Base-by-base conservation (phyloP, 2,888 invertebrate species). In the Drosophila meridiana region DNA sequence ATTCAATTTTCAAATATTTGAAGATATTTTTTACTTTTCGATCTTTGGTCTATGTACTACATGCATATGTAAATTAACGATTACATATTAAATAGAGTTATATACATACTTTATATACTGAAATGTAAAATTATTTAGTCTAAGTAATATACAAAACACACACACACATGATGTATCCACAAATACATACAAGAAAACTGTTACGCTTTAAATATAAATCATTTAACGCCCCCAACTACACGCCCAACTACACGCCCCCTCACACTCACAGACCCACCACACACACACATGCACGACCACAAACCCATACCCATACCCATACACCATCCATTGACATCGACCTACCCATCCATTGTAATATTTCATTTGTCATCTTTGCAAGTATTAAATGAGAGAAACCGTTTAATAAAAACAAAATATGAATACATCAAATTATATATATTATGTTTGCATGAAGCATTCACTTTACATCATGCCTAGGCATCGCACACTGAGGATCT, bases 181-280 rank as follows among this genome's bases (percentile, higher is more conserved):
- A 87, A 70, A 71, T 69, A 89, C 79, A 89, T 69, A 76, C 85
- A 82, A 84, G 90, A 86, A 85, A 86, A 86, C 90, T 87, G 88
- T 89, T 86, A 86, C 85, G 85, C 85, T 86, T 86, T 65, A 87
- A 82, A 76, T 76, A 76, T 53, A 80, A 76, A 67, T 71, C 70
- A 69, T 73, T 74, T 69, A 60, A 59, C 69, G 68, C 65, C 74
- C 72, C 70, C 72, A 70, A 48, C 69, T 58, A 62, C 58, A 67
- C 55, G 64, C 63, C 62, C 73, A 67, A n/a, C n/a, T n/a, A n/a
- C n/a, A n/a, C n/a, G n/a, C n/a, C n/a, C n/a, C 52, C 57, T 64
- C 57, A 64, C 56, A 62, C 60, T 50, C 34, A 64, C 34, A 55
- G 48, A 43, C 53, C 28, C 61, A 52, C 28, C 61, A 52, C 47